Conservation (phyloP, 2,113 vertebrate species). For the Bambusicola thoracicus region DNA sequence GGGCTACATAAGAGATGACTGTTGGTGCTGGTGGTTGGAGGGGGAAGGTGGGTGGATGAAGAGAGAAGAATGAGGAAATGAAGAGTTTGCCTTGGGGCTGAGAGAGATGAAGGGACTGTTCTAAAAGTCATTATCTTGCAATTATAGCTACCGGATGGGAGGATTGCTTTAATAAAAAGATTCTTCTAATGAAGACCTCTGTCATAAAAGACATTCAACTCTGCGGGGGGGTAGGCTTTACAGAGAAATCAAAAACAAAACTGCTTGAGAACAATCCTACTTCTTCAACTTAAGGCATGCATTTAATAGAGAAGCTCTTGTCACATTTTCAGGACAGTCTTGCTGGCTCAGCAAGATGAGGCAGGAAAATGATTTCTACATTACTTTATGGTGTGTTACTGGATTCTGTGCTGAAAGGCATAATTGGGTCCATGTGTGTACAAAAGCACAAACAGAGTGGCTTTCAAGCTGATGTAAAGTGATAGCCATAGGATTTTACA, state of each 20-base stretch:
- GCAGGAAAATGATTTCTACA: neutral
- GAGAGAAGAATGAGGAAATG: constrained; percentile 37
- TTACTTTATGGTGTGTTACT: neutral
- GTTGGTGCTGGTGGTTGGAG: neutral
- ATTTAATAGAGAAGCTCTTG: neutral
- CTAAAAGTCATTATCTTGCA: constrained; percentile 47
- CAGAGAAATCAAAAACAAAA: neutral
- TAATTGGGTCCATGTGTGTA: neutral
- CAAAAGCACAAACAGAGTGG: neutral
- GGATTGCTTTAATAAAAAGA: neutral
- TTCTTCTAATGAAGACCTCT: neutral
- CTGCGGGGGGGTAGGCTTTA: neutral
- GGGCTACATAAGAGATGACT: constrained; percentile 12
- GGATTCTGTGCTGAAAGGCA: neutral
- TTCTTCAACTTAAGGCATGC: neutral
- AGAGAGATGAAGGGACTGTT: constrained; percentile 4
- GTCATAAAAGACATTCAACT: neutral
- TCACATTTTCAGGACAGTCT: neutral
- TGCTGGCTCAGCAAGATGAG: neutral
- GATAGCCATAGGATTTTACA: neutral
- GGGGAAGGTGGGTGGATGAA: neutral
- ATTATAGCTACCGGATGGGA: constrained; percentile 50
- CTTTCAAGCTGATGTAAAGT: neutral
- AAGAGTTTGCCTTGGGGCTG: constrained; percentile 53
- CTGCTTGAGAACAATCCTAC: neutral